Evolutionary conservation across 2,888 invertebrate species (phyloP).

Genomic region (Metacarcinus magister): DNA sequence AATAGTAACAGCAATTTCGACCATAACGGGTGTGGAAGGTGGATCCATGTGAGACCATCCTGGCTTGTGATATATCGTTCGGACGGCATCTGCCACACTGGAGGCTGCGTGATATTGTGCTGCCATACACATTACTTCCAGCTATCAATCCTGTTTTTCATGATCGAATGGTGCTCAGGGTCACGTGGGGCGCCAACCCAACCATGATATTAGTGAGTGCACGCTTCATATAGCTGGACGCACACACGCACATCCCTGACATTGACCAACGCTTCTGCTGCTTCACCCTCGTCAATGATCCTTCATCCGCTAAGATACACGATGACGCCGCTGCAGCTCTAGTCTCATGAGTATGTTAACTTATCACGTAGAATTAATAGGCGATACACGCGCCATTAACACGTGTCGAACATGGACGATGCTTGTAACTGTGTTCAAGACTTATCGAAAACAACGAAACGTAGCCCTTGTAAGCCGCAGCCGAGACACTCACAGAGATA

Average conservation of each 20-base stretch:
- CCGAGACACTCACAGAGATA: background rate
- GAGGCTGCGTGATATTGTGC: slow-evolving; percentile 67
- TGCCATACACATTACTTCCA: slow-evolving; percentile 66
- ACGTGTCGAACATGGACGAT: background rate
- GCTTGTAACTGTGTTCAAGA: background rate
- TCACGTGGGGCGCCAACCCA: slow-evolving; percentile 22
- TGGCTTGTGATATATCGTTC: slow-evolving; percentile 64
- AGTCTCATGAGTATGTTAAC: background rate
- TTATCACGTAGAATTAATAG: background rate
- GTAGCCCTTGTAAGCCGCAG: background rate
- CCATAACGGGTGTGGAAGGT: slow-evolving; percentile 69
- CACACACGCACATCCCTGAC: slow-evolving; percentile 34
- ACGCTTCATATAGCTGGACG: background rate
- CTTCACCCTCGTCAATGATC: background rate
- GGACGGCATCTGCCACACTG: slow-evolving; percentile 75
- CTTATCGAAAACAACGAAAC: slow-evolving; percentile 37
- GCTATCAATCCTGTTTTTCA: slow-evolving; percentile 68
- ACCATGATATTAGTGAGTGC: slow-evolving; percentile 34
- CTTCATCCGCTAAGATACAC: background rate
- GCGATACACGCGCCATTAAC: background rate
- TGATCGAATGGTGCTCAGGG: slow-evolving; percentile 52
- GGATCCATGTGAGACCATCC: slow-evolving; percentile 50
- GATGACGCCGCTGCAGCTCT: background rate
- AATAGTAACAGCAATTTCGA: slow-evolving; percentile 72
- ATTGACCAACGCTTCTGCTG: slow-evolving; percentile 27